Evolutionary conservation across 2,888 invertebrate genomes (phyloP).

Genomic region (Emesis furor): DNA sequence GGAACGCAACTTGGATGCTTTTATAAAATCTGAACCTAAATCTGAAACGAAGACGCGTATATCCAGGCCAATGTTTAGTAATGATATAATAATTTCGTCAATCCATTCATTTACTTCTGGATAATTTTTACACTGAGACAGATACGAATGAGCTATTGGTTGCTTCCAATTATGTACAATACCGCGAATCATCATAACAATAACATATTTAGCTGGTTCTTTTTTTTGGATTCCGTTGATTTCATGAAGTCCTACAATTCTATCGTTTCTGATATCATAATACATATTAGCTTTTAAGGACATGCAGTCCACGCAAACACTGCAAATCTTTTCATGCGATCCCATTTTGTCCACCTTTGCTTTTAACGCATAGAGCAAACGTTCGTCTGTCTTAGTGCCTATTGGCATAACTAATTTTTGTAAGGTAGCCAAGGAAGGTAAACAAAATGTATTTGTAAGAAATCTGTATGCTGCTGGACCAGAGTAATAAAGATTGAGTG

Average conservation of each 20-base stretch:
- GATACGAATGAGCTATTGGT: conserved; percentile 68
- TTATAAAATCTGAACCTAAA: conserved; percentile 48
- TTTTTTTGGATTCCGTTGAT: conserved; percentile 61
- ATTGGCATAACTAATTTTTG: conserved; percentile 57
- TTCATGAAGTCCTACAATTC: conserved; percentile 68
- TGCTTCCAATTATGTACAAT: conserved; percentile 71
- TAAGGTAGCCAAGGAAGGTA: conserved; percentile 56
- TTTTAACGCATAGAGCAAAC: conserved; percentile 60
- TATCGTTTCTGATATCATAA: conserved; percentile 64
- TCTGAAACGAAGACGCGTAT: conserved; percentile 63
- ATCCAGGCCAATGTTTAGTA: conserved; percentile 74
- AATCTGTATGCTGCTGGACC: conserved; percentile 63
- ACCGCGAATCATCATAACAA: conserved; percentile 66
- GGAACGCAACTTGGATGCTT: conserved; percentile 59
- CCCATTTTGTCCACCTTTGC: conserved; percentile 66
- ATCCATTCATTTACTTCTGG: conserved; percentile 65
- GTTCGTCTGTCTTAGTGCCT: conserved; percentile 56
- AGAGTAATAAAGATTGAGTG: conserved; percentile 62
- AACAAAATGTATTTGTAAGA: conserved; percentile 53
- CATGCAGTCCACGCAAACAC: conserved; percentile 60
- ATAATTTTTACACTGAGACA: conserved; percentile 60
- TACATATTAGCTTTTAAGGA: conserved; percentile 59
- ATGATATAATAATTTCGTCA: conserved; percentile 64
- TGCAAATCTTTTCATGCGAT: conserved; percentile 65
- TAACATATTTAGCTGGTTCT: conserved; percentile 53